phyloP scores from a whole-genome alignment of 2,888 invertebrate genomes.

The Eristalis intricaria region DNA sequence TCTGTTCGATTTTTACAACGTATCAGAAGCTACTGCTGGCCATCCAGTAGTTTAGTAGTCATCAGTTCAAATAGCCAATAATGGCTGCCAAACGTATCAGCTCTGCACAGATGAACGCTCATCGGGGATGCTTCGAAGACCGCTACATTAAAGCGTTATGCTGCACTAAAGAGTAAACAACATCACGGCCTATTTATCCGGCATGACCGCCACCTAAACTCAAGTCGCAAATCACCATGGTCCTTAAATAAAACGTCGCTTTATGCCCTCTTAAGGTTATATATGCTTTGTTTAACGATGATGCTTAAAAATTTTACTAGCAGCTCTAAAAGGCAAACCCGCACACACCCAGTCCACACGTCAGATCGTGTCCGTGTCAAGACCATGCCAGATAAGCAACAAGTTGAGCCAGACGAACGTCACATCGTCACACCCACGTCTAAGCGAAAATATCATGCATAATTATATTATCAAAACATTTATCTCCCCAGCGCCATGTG shows the following conservation, averaged over 20 bases:
- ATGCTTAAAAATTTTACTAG: constrained; percentile 51
- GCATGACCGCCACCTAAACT: constrained; percentile 27
- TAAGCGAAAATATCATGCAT: constrained; percentile 61
- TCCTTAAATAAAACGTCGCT: constrained; percentile 58
- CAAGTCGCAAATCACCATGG: constrained; percentile 21
- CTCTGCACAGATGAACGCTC: not conserved
- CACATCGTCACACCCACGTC: not conserved
- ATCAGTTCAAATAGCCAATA: not conserved
- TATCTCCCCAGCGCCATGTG: constrained; percentile 64
- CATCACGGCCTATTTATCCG: constrained; percentile 30
- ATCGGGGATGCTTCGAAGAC: not conserved
- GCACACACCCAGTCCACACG: constrained; percentile 18
- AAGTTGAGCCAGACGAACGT: constrained; percentile 54
- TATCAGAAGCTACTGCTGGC: not conserved
- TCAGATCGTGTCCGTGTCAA: constrained; percentile 27
- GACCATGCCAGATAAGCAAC: constrained; percentile 46
- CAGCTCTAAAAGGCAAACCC: constrained; percentile 13
- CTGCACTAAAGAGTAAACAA: constrained; percentile 18
- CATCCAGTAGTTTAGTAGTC: not conserved
- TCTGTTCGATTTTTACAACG: not conserved
- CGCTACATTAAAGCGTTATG: constrained; percentile 14
- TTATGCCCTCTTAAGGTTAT: constrained; percentile 63
- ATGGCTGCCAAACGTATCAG: not conserved
- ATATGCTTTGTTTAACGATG: constrained; percentile 56
- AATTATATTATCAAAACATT: constrained; percentile 72